Evolutionary conservation across 2,797 vertebrate genomes (phyloP).

Genomic region (Neosalanx taihuensis): DNA sequence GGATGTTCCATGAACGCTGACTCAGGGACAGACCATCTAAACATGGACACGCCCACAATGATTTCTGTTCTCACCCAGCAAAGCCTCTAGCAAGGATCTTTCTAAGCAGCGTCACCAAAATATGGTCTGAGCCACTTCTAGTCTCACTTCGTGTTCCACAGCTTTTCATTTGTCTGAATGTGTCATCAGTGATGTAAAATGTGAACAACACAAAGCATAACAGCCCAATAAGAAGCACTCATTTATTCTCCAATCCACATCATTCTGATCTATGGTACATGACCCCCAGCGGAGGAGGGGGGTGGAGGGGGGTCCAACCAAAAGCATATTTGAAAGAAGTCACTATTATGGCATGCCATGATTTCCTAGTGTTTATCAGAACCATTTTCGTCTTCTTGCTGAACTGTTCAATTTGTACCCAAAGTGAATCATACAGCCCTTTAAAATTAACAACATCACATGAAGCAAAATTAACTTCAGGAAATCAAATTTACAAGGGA

Average conservation of each 20-base stretch:
- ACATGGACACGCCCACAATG: neutral
- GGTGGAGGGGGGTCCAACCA: constrained; percentile 18
- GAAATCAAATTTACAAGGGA: constrained; percentile 86
- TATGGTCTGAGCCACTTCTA: neutral
- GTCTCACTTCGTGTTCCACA: neutral
- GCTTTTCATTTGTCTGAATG: neutral
- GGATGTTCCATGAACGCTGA: neutral
- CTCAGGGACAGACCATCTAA: neutral
- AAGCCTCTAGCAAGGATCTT: neutral
- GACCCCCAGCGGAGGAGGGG: neutral
- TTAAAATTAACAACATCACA: constrained; percentile 86
- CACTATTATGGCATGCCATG: constrained; percentile 67
- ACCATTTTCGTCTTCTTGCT: constrained; percentile 74
- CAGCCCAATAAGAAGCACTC: neutral
- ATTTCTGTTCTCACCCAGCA: neutral
- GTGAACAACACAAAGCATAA: neutral
- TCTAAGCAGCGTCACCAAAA: neutral
- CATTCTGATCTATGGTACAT: neutral
- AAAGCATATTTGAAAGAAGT: constrained; percentile 45
- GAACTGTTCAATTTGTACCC: constrained; percentile 89
- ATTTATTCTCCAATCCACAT: neutral
- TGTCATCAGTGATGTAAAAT: neutral
- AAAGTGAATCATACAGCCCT: constrained; percentile 86
- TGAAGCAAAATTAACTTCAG: constrained; percentile 92
- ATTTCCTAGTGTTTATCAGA: constrained; percentile 81